Evolutionary conservation across 1,140 invertebrate genomes (phyloP), one percentile per base, ranked within the genome.

Genomic region (Batillaria attramentaria): DNA sequence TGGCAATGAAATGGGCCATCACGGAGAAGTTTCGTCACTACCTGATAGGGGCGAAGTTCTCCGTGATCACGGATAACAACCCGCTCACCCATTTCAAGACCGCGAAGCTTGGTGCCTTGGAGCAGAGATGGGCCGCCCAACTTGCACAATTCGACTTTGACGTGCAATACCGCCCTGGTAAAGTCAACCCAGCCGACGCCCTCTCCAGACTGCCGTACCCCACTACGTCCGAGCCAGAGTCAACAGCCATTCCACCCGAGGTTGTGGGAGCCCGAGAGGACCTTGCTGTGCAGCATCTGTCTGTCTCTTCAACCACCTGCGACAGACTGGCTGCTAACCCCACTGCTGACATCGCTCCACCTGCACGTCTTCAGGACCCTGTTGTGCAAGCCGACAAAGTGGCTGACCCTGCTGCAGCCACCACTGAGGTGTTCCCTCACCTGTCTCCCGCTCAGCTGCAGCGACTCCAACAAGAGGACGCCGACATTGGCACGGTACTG

Each of bases 11-110:
- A 60, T 73, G 73, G 68, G 66, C 62, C 43, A 65, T 82, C 3
- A 84, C 81, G 4, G 81, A 83, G 41, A 85, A 85, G 54, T 83
- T 83, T 77, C 72, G 79, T 13, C 60, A 83, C 16, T 77, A 74
- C 72, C 80, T 84, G 33, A 5, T 85, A 10, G 74, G 81, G 1
- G 35, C 62, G 31, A 5, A 70, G n/a, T 83, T 73, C 42, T 57
- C 39, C 13, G 81, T 78, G 18, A 57, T 39, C 4, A 81, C 77
- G 20, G 76, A 79, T 39, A 79, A 81, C 35, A 79, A 84, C 50
- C 79, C 81, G 2, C 77, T 83, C 2, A 73, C 68, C 4, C 76
- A 83, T 43, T 35, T 83, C 20, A 69, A 42, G 28, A 65, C 72
- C 31, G 81, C 79, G 33, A 86, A 84, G 46, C 68, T 84, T 41